Conservation (phyloP, 2,113 vertebrate species). For the Cyanocitta stelleri region DNA sequence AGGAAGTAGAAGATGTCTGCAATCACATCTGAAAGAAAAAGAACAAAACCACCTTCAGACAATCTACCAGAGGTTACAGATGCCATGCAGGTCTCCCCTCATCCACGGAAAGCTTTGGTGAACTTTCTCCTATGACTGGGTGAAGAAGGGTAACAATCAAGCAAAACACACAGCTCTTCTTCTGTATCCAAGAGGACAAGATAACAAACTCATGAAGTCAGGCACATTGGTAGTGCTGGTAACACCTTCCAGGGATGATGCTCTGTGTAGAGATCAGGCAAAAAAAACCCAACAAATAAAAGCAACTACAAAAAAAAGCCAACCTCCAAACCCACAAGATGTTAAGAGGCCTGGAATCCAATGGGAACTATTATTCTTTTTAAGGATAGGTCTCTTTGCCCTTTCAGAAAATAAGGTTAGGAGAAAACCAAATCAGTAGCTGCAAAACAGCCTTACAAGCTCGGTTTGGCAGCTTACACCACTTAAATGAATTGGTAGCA, state of each 20-base stretch:
- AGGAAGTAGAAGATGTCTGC: conserved; percentile 73
- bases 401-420: neutral
- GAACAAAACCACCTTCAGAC: neutral
- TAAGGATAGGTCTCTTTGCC: neutral
- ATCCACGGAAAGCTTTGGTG: neutral
- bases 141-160: neutral
- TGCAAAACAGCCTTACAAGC: neutral
- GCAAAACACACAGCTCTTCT: neutral
- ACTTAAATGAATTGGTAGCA: neutral
- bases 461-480: neutral
- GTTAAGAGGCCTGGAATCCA: neutral
- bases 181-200: neutral
- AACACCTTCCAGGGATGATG: neutral
- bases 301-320: neutral
- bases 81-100: neutral
- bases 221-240: accelerated
- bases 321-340: neutral
- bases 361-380: neutral
- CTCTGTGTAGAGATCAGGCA: neutral
- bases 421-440: neutral
- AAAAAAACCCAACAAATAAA: neutral
- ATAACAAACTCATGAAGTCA: neutral
- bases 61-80: neutral
- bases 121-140: accelerated
- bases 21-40: conserved; percentile 54